Conservation (phyloP, 2,888 invertebrate genomes). For the Cyrtodaria siliqua region DNA sequence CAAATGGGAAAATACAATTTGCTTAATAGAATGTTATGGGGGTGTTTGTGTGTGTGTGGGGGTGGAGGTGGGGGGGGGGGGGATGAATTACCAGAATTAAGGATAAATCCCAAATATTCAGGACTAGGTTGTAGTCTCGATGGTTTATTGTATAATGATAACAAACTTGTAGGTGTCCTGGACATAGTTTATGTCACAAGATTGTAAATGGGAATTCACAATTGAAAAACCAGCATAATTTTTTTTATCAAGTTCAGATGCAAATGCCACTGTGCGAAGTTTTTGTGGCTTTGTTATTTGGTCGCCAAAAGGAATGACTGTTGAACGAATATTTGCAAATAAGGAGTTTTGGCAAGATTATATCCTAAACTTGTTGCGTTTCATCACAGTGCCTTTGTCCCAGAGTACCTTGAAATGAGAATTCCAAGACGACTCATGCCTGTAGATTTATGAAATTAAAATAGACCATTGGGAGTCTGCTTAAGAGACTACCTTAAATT, state of each 20-base stretch:
- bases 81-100: too few species aligned
- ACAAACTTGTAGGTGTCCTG: background rate
- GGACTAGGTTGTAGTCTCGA: background rate
- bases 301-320: background rate
- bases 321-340: background rate
- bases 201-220: too few species aligned
- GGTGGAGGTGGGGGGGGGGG: too few species aligned
- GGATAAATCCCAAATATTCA: too few species aligned
- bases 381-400: background rate
- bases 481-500: too few species aligned
- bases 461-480: too few species aligned
- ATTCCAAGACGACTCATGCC: too few species aligned
- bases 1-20: too few species aligned
- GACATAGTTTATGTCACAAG: background rate
- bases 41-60: too few species aligned
- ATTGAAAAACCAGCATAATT: background rate
- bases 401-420: too few species aligned
- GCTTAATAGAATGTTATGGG: too few species aligned
- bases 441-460: too few species aligned
- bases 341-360: background rate
- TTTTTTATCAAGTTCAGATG: background rate
- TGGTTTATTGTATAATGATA: background rate
- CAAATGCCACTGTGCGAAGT: background rate
- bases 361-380: background rate
- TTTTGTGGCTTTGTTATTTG: background rate